Base-by-base conservation (phyloP, 1,140 invertebrate genomes). In the Fopius arisanus region DNA sequence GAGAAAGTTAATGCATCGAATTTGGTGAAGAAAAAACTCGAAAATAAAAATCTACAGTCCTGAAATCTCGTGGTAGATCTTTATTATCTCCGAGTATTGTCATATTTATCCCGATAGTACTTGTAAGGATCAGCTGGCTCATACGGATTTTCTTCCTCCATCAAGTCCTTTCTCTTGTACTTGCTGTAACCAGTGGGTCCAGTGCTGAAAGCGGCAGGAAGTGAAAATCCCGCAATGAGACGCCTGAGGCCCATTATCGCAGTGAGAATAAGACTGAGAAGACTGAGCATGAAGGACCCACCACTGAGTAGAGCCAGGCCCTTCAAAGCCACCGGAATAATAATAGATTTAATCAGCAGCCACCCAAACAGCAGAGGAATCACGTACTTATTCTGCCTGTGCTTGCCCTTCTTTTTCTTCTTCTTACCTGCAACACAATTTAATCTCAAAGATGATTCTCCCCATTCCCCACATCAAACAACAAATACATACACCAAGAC, bases 281-380 rank as follows among this genome's bases (percentile, higher is more conserved):
- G 82, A 73, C 90, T 90, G 66, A 91, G 84, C n/a, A 91, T 81
- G 41, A 91, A 88, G 0, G 90, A 90, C 75, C 90, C 90, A 14
- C 90, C 88, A 23, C 92, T 91, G 9, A 93, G 78, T 62, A 93
- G 88, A 3, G 91, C 90, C 9, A 93, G 77, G 19, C 88, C 88
- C 77, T 92, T 93, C 63, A 93, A 77, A 14, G 90, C 88, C n/a
- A 93, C 81, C 0, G 92, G 92, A 66, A 93, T 77, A 1, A 93
- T 62, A 6, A 93, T 82, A 48, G 90, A 89, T 77, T 92, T 93
- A 3, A 92, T 91, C 12, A 92, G 80, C 12, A 91, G 77, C 10
- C 91, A 84, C 0, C 91, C 91, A n/a, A 91, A 78, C 14, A 93
- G 78, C 43, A 93, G 65, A 0, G 92, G 91, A 40, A 91, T 48